A percentile compares a stretch with the other conserved stretches of the same genome.
phyloP scores from a whole-genome alignment of 1,140 invertebrate species.

The Ganaspis sp. region DNA sequence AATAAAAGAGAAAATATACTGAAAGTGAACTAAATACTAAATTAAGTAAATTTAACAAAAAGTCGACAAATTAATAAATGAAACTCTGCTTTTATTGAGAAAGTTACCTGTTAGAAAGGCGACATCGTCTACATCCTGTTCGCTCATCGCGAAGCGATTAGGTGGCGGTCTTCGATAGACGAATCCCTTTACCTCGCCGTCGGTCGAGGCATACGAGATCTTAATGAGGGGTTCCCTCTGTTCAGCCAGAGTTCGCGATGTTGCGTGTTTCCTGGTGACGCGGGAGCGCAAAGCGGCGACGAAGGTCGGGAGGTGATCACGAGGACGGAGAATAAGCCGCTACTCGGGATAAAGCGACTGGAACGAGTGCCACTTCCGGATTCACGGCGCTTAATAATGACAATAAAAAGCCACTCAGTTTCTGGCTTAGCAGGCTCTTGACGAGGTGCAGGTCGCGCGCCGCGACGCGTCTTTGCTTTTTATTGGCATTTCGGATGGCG shows the following conservation, averaged over 20 bases:
- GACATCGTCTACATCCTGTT: slow-evolving; percentile 94
- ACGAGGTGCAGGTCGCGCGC: slow-evolving; percentile 43
- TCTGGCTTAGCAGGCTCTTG: slow-evolving; percentile 41
- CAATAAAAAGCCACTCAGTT: background rate
- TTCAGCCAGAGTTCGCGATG: slow-evolving; percentile 68
- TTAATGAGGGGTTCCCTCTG: slow-evolving; percentile 75
- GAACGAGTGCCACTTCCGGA: slow-evolving; percentile 20
- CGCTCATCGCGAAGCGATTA: slow-evolving; percentile 81
- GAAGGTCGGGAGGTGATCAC: background rate
- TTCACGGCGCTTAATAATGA: slow-evolving; percentile 26
- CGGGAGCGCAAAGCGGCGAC: slow-evolving; percentile 16
- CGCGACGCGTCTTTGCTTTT: slow-evolving; percentile 59
- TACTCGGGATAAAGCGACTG: background rate
- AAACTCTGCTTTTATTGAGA: too few relatives aligned
- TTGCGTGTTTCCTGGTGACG: slow-evolving; percentile 16
- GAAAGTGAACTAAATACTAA: too few relatives aligned
- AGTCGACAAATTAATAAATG: too few relatives aligned
- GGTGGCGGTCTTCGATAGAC: slow-evolving; percentile 72
- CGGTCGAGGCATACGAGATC: slow-evolving; percentile 75
- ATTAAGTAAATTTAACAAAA: too few relatives aligned
- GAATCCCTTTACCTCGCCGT: slow-evolving; percentile 75
- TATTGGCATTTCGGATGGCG: slow-evolving; percentile 45
- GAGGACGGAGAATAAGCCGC: background rate
- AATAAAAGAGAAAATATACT: too few relatives aligned
- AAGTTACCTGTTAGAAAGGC: slow-evolving; percentile 89